Base-by-base conservation (phyloP, 2,888 invertebrate species). In the Ennomos fuscantarius region DNA sequence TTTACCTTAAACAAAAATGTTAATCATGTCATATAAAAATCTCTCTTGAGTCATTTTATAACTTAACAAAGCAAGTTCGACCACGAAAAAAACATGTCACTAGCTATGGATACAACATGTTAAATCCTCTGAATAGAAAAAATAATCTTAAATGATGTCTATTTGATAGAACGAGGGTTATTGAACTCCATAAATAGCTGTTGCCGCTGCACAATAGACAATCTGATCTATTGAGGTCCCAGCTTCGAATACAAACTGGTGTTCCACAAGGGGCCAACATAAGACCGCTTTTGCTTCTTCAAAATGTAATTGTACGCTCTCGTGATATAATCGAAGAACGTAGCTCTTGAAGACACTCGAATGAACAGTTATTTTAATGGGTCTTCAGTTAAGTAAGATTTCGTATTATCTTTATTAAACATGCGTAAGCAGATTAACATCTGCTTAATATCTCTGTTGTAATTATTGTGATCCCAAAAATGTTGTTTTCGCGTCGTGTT, bases 121-220 rank as follows among this genome's bases (percentile, higher is more conserved):
- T 59, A 54, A 59, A 37, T 49, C 45, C 51, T 41, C 44, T 59
- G 45, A 41, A 59, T 54, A 46, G 45, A 49, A 47, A 59, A 49
- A 41, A 42, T 54, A 33, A 59, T 46, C 49, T 49, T 59, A 49
- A 61, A 62, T 60, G 61, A 63, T 65, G 60, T 59, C 68, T 66
- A 71, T 78, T 77, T 76, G 72, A 79, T 78, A 72, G 66, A 63
- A 56, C 33, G 61, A 50, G 70, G 81, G 85, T 82, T 83, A 78
- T 77, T 75, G 85, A 84, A 82, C 86, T 82, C 73, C 69, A 68
- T 79, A 84, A 83, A 84, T 82, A 73, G 78, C 75, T 74, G 69
- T 73, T 77, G 71, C 74, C 70, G 66, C 50, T 70, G 69, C 74
- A 85, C 83, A 82, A 86, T 84, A 58, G 70, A 69, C 74, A 76